Percentiles rank a stretch among this genome's conserved stretches.
Conservation (phyloP, 2,113 vertebrate species). For the Cyprinodon tularosa region DNA sequence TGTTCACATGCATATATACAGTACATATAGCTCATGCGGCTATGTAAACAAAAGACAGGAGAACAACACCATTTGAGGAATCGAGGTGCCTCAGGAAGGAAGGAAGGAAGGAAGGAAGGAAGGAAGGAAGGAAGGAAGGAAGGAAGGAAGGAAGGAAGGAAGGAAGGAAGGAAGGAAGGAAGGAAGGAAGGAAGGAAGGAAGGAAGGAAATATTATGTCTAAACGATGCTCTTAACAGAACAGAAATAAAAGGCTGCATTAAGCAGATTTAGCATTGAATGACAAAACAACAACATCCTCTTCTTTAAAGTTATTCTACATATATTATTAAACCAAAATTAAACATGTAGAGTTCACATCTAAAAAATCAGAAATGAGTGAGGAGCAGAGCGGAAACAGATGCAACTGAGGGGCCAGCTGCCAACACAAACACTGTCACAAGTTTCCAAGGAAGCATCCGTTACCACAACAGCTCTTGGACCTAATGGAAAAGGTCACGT, state of each 20-base stretch:
- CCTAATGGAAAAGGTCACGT: slow-evolving; percentile 48
- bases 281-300: not conserved
- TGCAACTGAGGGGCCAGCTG: slow-evolving; percentile 40
- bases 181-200: too few species aligned
- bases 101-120: too few species aligned
- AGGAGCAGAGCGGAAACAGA: slow-evolving; percentile 70
- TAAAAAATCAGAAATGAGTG: slow-evolving; percentile 5
- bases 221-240: not conserved
- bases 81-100: too few species aligned
- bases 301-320: not conserved
- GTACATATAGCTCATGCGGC: too few species aligned
- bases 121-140: too few species aligned
- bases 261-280: not conserved
- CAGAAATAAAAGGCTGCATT: not conserved
- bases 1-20: too few species aligned
- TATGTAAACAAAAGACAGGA: too few species aligned
- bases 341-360: not conserved
- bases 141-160: too few species aligned
- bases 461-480: slow-evolving; percentile 46
- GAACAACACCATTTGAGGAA: too few species aligned
- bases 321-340: not conserved
- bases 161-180: too few species aligned
- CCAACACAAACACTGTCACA: slow-evolving; percentile 75
- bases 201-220: not conserved
- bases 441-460: slow-evolving; percentile 42